Evolutionary conservation across 2,797 vertebrate species (phyloP).

Genomic region (Melanogrammus aeglefinus): DNA sequence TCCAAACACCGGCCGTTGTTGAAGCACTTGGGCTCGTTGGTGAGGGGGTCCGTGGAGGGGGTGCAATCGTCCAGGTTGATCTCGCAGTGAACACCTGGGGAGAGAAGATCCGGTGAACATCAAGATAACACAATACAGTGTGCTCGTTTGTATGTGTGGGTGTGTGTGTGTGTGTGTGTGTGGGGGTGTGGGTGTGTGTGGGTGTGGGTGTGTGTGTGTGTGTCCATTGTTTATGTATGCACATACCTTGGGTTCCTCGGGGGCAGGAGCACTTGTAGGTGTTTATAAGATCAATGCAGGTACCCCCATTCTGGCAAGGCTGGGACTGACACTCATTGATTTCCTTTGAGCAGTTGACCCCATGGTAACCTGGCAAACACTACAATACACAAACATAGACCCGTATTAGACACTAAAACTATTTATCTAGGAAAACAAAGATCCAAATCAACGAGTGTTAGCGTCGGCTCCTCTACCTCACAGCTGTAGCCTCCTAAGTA

Average conservation of each 20-base stretch:
- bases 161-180: neutral
- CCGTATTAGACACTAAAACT: neutral
- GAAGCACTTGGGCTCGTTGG: constrained; percentile 92
- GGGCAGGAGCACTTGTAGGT: constrained; percentile 98
- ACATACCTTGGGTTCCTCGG: constrained; percentile 93
- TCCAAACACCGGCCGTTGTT: constrained; percentile 93
- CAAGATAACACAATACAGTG: neutral
- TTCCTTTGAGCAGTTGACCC: constrained; percentile 93
- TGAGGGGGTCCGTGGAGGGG: constrained; percentile 80
- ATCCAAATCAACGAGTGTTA: neutral
- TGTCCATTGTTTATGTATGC: constrained; percentile 6
- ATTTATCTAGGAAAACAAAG: neutral
- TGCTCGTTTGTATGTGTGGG: neutral
- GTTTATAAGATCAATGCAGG: constrained; percentile 95
- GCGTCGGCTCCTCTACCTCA: constrained; percentile 72
- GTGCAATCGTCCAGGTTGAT: constrained; percentile 95
- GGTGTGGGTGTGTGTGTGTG: neutral
- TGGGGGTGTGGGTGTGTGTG: constrained; percentile 48
- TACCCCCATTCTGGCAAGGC: constrained; percentile 94
- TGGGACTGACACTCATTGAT: constrained; percentile 95
- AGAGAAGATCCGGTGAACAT: neutral
- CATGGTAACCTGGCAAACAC: constrained; percentile 94
- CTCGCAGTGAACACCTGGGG: constrained; percentile 92
- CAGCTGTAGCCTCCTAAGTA: constrained; percentile 96
- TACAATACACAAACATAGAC: constrained; percentile 41